phyloP scores from a whole-genome alignment of 2,888 invertebrate genomes.

The Platycheirus rosarum region DNA sequence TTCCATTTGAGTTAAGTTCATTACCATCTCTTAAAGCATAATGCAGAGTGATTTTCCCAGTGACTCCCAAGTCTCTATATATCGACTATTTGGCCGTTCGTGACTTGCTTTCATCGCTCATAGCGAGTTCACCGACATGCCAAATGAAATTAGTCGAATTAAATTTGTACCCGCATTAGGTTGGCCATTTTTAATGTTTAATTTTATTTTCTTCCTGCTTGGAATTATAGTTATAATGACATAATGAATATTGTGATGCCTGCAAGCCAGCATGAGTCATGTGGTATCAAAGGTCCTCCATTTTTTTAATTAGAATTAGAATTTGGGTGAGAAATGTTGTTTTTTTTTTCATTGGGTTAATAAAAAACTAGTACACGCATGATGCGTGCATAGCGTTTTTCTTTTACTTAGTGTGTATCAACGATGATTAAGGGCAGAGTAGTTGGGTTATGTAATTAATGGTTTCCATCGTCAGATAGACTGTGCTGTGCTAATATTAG shows the following conservation, averaged over 20 bases:
- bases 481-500: too few relatives aligned
- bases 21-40: constrained; percentile 20
- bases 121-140: constrained; percentile 52
- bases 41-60: neutral
- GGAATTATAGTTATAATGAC: constrained; percentile 54
- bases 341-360: constrained; percentile 18
- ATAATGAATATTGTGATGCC: constrained; percentile 41
- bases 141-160: constrained; percentile 65
- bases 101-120: constrained; percentile 51
- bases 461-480: neutral
- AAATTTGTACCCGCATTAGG: constrained; percentile 62
- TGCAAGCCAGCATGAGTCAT: constrained; percentile 66
- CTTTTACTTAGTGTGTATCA: neutral
- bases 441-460: neutral
- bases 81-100: constrained; percentile 16
- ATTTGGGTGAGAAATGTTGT: constrained; percentile 31
- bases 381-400: neutral
- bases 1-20: constrained; percentile 47
- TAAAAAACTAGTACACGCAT: constrained; percentile 8
- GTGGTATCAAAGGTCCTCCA: constrained; percentile 52
- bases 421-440: neutral
- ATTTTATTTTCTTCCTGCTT: constrained; percentile 1
- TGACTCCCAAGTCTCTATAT: too few relatives aligned
- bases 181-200: constrained; percentile 1
- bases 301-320: constrained; percentile 65